Percentiles rank a stretch among this genome's conserved stretches.
phyloP scores from a whole-genome alignment of 2,113 vertebrate genomes.

The Anthoscopus minutus region DNA sequence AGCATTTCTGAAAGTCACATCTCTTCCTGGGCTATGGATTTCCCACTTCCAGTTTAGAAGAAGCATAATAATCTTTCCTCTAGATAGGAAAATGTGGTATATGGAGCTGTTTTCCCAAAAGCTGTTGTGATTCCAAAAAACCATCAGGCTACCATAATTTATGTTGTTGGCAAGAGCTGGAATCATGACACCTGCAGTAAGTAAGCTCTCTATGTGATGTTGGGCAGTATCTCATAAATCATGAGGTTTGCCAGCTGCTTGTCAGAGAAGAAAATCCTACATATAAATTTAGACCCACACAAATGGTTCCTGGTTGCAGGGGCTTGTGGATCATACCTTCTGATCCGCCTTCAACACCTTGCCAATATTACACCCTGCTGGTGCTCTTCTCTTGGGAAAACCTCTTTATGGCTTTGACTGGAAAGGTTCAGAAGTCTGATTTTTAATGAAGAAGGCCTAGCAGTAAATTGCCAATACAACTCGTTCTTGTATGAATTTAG shows the following conservation, averaged over 20 bases:
- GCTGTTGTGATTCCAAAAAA: background rate
- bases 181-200: background rate
- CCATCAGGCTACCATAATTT: background rate
- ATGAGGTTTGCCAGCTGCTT: background rate
- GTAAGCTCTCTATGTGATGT: background rate
- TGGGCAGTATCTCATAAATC: slow-evolving; percentile 1
- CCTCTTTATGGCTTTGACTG: background rate
- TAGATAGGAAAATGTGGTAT: background rate
- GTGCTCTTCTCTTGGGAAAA: background rate
- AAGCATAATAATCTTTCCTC: background rate
- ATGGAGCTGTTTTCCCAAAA: background rate
- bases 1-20: background rate
- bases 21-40: background rate
- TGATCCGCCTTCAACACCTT: background rate
- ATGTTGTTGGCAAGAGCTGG: background rate
- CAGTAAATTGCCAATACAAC: background rate
- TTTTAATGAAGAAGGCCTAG: background rate
- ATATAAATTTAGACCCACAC: slow-evolving; percentile 16
- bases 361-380: background rate
- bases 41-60: background rate
- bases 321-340: background rate
- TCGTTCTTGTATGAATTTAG: background rate
- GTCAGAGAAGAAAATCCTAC: background rate
- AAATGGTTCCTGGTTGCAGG: background rate
- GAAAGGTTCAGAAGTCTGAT: background rate